A percentile compares a stretch with the other conserved stretches of the same genome.
These are phyloP conservation scores for Allacma fusca DNA, from an alignment of 2,888 invertebrate genomes.

Conservation along the genomic window DNA sequence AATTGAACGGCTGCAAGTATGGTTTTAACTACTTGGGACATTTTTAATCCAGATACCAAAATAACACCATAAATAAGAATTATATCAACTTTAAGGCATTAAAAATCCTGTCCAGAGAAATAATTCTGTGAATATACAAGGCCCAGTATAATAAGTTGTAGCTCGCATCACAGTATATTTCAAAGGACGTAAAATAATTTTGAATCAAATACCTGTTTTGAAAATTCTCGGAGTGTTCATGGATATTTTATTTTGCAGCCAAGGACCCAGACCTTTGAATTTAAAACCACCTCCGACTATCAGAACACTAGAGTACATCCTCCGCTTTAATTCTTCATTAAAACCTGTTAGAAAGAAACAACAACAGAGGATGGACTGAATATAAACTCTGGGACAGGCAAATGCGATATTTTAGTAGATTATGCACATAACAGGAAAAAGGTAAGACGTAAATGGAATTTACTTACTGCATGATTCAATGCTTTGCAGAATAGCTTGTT, in stretches of 20 bases:
- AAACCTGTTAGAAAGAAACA: constrained; percentile 64
- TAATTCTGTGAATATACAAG: too few relatives aligned
- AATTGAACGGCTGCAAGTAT: too few relatives aligned
- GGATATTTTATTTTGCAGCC: constrained; percentile 86
- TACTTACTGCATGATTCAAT: constrained; percentile 79
- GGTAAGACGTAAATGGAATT: too few relatives aligned
- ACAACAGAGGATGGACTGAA: background rate
- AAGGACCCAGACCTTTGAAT: constrained; percentile 81
- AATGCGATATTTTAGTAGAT: too few relatives aligned
- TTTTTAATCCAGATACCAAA: too few relatives aligned
- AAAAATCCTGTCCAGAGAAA: too few relatives aligned
- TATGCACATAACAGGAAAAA: too few relatives aligned
- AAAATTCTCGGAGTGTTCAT: constrained; percentile 83
- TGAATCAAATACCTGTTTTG: constrained; percentile 75
- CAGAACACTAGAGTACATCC: constrained; percentile 92
- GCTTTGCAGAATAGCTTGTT: constrained; percentile 89
- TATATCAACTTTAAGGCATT: background rate
- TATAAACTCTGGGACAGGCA: background rate
- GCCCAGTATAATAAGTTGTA: too few relatives aligned
- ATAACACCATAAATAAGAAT: too few relatives aligned
- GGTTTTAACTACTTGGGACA: too few relatives aligned
- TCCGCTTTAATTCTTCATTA: constrained; percentile 86
- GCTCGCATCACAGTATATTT: too few relatives aligned
- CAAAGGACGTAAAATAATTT: too few relatives aligned
- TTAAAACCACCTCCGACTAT: constrained; percentile 93